These are phyloP conservation scores for Ephialtes manifestator DNA, from an alignment of 2,888 invertebrate genomes.

Conservation along the genomic window DNA sequence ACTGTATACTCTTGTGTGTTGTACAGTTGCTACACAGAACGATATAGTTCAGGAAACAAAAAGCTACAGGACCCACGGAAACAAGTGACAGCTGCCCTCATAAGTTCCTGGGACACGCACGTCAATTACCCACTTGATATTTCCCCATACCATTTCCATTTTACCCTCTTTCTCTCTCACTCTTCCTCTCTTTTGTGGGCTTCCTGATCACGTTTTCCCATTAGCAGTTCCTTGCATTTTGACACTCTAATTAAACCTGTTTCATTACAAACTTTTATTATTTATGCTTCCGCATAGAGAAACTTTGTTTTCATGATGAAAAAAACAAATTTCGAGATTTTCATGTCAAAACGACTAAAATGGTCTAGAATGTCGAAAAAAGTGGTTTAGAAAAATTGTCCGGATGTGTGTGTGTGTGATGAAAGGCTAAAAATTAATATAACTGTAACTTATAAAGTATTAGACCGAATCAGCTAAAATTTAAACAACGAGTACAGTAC, in stretches of 20 bases:
- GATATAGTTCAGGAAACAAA: constrained; percentile 75
- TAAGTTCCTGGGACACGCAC: constrained; percentile 70
- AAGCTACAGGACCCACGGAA: constrained; percentile 77
- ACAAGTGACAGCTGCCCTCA: constrained; percentile 83
- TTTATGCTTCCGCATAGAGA: too few relatives aligned
- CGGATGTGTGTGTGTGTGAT: too few relatives aligned
- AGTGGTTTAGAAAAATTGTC: too few relatives aligned
- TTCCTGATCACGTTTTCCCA: constrained; percentile 32
- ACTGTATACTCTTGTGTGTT: constrained; percentile 29
- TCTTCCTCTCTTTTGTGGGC: constrained; percentile 19
- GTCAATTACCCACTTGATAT: constrained; percentile 80
- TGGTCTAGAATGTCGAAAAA: too few relatives aligned
- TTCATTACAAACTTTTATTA: constrained; percentile 40
- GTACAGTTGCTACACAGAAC: constrained; percentile 20
- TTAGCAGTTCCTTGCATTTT: constrained; percentile 63
- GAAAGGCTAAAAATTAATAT: too few relatives aligned
- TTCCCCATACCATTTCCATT: constrained; percentile 63
- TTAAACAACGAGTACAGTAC: too few relatives aligned
- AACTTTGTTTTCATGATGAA: too few relatives aligned
- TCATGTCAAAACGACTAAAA: too few relatives aligned
- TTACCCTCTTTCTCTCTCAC: constrained; percentile 40
- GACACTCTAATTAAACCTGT: constrained; percentile 60
- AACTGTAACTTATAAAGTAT: too few relatives aligned
- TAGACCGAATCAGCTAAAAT: too few relatives aligned
- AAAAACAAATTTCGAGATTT: too few relatives aligned